Percentiles rank a stretch among this genome's conserved stretches.
Conservation (phyloP, 2,797 vertebrate species). For the Rhinatrema bivittatum region DNA sequence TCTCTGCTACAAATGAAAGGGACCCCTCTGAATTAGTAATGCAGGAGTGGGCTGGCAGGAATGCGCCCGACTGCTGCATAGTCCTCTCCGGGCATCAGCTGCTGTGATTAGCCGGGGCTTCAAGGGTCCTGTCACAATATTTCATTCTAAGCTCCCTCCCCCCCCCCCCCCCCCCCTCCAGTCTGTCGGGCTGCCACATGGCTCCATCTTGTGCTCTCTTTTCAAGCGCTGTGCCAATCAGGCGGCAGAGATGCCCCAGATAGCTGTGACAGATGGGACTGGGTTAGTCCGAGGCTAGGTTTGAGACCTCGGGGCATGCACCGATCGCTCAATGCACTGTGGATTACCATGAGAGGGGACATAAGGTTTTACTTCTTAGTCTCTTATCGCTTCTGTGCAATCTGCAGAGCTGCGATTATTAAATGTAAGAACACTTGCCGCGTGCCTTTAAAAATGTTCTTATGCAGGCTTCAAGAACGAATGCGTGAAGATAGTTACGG, state of each 20-base stretch:
- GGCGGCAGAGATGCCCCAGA: constrained; percentile 34
- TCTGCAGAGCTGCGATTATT: too few species aligned
- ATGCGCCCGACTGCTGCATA: constrained; percentile 35
- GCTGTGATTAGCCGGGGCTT: constrained; percentile 48
- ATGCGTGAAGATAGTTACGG: background rate
- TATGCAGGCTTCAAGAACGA: background rate
- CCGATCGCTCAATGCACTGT: constrained; percentile 13
- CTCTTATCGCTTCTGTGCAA: background rate
- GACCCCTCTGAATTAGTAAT: constrained; percentile 46
- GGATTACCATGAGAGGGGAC: constrained; percentile 2
- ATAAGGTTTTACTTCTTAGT: background rate
- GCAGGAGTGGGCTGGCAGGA: constrained; percentile 36
- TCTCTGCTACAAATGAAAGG: constrained; percentile 50
- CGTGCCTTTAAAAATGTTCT: background rate
- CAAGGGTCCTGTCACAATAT: constrained; percentile 50
- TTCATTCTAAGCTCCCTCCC: constrained; percentile 28
- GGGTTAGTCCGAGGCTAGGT: constrained; percentile 32
- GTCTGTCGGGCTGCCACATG: constrained; percentile 37
- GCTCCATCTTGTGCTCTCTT: constrained; percentile 39
- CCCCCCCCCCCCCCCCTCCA: background rate
- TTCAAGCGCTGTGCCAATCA: constrained; percentile 42
- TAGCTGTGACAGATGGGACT: constrained; percentile 57
- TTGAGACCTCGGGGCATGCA: constrained; percentile 20
- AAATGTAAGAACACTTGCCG: background rate
- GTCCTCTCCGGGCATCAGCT: constrained; percentile 40